Evolutionary conservation across 2,888 invertebrate species (phyloP), one percentile per base, ranked within the genome.

Genomic region (Sinopyrophorus schimmeli): DNA sequence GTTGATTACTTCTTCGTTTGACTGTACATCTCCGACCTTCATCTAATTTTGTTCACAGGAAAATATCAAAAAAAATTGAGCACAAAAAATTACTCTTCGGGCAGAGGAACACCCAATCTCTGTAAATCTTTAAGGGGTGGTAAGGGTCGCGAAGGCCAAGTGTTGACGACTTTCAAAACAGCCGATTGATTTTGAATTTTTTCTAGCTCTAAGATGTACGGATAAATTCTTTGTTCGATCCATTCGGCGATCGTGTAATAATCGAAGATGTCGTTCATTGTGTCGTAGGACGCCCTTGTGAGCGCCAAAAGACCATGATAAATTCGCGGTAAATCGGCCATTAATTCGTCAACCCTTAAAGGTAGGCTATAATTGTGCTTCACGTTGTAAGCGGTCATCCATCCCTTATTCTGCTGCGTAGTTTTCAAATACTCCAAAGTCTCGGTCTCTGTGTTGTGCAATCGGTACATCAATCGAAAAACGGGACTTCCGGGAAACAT

Each of bases 381-480:
- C 3, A 84, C 74, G 65, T 86, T 85, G 67, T 85, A 87, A 17
- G 80, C 77, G 12, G 86, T 84, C 76, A 88, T 77, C 87, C 87
- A 87, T 17, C 84, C 75, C 60, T 70, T 73, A 16, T 69, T 63
- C 24, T 65, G 62, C 5, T 64, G 65, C 1, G 69, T 70, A 6
- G 63, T 53, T 41, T 68, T 71, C 5, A 75, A 47, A 52, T 68
- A 76, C 11, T 76, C 74, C 18, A 69, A 66, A 1, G 70, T 72
- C 58, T 77, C 76, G 18, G 62, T 58, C 57, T 75, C 74, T 2
- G 71, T 67, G 14, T 69, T 67, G 50, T 75, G 72, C 18, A 77
- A 62, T 10, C 76, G 66, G 52, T 74, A 74, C 11, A 75, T 76
- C 27, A 78, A 63, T 51, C 79, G 74, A 55, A 72, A 73, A 47